Conservation (phyloP, 2,797 vertebrate genomes). For the Staurois parvus region DNA sequence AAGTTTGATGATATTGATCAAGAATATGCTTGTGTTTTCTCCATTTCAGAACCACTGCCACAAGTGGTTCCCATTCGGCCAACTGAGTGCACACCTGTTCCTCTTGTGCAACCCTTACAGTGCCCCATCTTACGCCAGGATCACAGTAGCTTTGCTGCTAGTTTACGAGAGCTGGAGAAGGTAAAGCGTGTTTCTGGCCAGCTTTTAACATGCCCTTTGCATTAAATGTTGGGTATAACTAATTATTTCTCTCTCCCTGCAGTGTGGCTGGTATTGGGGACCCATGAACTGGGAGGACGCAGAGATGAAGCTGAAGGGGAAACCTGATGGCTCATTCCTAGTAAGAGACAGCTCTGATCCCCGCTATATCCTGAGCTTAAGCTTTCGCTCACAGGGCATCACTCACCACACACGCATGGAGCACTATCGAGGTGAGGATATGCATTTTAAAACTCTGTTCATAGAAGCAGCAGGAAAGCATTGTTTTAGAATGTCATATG, state of each 20-base stretch:
- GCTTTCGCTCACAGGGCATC: constrained; percentile 95
- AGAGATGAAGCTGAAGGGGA: constrained; percentile 95
- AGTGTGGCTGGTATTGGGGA: constrained; percentile 98
- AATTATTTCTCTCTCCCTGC: background rate
- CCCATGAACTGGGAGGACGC: constrained; percentile 98
- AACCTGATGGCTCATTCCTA: constrained; percentile 93
- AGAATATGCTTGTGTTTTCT: background rate
- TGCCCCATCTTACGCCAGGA: constrained; percentile 88
- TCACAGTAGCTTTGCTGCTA: constrained; percentile 93
- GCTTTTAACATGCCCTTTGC: too few relatives aligned
- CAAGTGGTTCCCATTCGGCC: constrained; percentile 72
- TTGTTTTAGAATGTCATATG: too few relatives aligned
- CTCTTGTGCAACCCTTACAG: constrained; percentile 75
- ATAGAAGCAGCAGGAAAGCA: too few relatives aligned
- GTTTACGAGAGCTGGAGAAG: constrained; percentile 93
- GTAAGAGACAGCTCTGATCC: constrained; percentile 96
- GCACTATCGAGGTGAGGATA: constrained; percentile 83
- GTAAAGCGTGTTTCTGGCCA: constrained; percentile 67
- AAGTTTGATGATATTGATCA: background rate
- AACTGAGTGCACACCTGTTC: constrained; percentile 69
- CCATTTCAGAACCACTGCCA: constrained; percentile 73
- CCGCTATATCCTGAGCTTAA: constrained; percentile 95
- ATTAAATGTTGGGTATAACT: background rate
- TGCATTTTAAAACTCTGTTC: background rate
- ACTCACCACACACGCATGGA: constrained; percentile 93